These are phyloP conservation scores for Drosophila bifasciata DNA, from an alignment of 1,140 invertebrate genomes.

Conservation along the genomic window DNA sequence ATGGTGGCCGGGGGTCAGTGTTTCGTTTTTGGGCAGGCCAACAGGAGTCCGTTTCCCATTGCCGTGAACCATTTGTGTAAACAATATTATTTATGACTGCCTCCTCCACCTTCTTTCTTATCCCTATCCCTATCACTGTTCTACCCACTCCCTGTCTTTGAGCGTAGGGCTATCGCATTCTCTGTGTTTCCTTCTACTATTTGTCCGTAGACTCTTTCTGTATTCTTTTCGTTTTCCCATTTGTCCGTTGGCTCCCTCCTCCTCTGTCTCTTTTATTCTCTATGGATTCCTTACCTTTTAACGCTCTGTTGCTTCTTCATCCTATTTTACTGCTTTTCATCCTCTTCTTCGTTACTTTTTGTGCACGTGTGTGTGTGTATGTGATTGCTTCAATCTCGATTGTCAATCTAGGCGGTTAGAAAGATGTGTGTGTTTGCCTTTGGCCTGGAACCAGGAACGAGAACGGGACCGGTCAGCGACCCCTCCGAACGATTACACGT, in stretches of 20 bases:
- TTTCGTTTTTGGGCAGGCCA: constrained; percentile 42
- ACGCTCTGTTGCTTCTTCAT: constrained; percentile 62
- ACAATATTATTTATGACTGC: constrained; percentile 77
- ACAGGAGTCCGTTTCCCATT: constrained; percentile 59
- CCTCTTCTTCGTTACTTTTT: constrained; percentile 22
- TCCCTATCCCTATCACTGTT: constrained; percentile 15
- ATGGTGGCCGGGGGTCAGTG: constrained; percentile 39
- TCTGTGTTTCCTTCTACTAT: constrained; percentile 27
- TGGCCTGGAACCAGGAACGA: constrained; percentile 58
- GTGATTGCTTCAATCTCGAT: constrained; percentile 76
- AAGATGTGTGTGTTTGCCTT: constrained; percentile 67
- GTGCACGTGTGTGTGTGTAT: constrained; percentile 20
- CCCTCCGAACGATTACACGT: constrained; percentile 68
- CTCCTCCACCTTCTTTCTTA: constrained; percentile 18
- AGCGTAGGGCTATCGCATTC: constrained; percentile 49
- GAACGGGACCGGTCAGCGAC: constrained; percentile 71
- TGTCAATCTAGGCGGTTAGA: constrained; percentile 74
- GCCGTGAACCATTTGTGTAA: constrained; percentile 78
- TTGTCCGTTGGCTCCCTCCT: constrained; percentile 25
- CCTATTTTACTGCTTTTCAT: constrained; percentile 24
- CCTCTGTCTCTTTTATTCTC: constrained; percentile 21
- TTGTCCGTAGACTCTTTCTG: constrained; percentile 26
- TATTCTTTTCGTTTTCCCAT: constrained; percentile 16
- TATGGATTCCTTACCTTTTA: constrained; percentile 66
- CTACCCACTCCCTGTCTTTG: background rate